Evolutionary conservation across 1,140 invertebrate species (phyloP).

Genomic region (Dufourea novaeangliae): DNA sequence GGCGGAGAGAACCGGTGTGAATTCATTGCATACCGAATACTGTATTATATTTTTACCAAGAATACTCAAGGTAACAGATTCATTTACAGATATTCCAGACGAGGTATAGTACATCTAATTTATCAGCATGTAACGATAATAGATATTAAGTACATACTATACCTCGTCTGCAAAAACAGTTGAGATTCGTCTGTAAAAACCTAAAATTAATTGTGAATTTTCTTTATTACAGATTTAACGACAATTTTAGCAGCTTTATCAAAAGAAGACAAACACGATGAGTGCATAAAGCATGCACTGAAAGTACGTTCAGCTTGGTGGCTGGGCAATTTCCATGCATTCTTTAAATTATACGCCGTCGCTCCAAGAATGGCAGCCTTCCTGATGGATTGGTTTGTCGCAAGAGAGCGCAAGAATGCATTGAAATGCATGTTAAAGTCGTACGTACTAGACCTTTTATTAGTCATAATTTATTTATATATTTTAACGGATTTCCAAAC

Average conservation of each 20-base stretch:
- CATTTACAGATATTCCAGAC: neutral
- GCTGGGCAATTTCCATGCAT: constrained; percentile 93
- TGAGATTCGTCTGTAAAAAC: neutral
- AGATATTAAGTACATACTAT: neutral
- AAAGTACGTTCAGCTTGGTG: constrained; percentile 94
- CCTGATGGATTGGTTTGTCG: constrained; percentile 98
- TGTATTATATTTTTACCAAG: constrained; percentile 98
- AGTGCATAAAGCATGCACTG: constrained; percentile 93
- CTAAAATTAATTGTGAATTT: neutral
- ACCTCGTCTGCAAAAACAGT: neutral
- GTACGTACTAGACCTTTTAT: constrained; percentile 87
- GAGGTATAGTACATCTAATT: neutral
- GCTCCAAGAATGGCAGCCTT: constrained; percentile 98
- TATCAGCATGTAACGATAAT: too few species aligned
- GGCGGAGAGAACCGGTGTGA: constrained; percentile 90
- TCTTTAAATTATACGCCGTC: constrained; percentile 93
- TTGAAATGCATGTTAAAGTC: constrained; percentile 96
- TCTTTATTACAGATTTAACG: constrained; percentile 91
- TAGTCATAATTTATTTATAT: constrained; percentile 10
- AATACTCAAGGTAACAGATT: constrained; percentile 93
- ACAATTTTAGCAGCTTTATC: constrained; percentile 92
- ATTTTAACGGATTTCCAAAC: neutral
- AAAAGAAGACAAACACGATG: constrained; percentile 89
- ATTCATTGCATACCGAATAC: constrained; percentile 96
- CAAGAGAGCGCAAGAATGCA: constrained; percentile 94